Conservation (phyloP, 2,797 vertebrate genomes). For the Arnoldichthys spilopterus region DNA sequence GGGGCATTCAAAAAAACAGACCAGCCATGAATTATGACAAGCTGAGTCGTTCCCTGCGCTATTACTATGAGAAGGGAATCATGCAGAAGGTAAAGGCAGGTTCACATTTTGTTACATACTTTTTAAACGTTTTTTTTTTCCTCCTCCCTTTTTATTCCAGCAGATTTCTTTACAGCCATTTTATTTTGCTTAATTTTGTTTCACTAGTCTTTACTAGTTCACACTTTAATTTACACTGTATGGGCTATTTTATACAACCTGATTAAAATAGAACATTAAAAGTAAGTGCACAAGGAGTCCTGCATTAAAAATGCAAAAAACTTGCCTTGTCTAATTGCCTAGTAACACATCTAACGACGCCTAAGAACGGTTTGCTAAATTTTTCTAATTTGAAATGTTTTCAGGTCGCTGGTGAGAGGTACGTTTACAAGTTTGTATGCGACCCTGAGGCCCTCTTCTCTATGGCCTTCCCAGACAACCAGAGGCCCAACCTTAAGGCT, state of each 20-base stretch:
- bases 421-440: slow-evolving; percentile 97
- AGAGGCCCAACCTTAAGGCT: slow-evolving; percentile 90
- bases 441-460: slow-evolving; percentile 95
- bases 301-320: too few species aligned
- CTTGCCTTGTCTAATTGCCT: too few species aligned
- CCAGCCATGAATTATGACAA: slow-evolving; percentile 98
- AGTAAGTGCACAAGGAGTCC: too few species aligned
- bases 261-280: too few species aligned
- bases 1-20: slow-evolving; percentile 97
- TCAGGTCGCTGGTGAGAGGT: slow-evolving; percentile 93
- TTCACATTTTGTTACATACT: slow-evolving; percentile 55
- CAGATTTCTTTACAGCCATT: neutral
- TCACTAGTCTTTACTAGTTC: too few species aligned
- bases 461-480: slow-evolving; percentile 97
- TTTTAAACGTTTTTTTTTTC: neutral
- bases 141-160: neutral
- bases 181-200: too few species aligned
- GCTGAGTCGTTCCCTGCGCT: slow-evolving; percentile 94
- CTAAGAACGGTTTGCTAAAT: too few species aligned
- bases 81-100: slow-evolving; percentile 85
- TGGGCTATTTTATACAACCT: too few species aligned
- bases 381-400: neutral
- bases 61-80: slow-evolving; percentile 89
- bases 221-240: too few species aligned
- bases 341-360: too few species aligned